These are phyloP conservation scores for Polypedilum vanderplanki DNA, from an alignment of 1,140 invertebrate species.

Conservation along the genomic window DNA sequence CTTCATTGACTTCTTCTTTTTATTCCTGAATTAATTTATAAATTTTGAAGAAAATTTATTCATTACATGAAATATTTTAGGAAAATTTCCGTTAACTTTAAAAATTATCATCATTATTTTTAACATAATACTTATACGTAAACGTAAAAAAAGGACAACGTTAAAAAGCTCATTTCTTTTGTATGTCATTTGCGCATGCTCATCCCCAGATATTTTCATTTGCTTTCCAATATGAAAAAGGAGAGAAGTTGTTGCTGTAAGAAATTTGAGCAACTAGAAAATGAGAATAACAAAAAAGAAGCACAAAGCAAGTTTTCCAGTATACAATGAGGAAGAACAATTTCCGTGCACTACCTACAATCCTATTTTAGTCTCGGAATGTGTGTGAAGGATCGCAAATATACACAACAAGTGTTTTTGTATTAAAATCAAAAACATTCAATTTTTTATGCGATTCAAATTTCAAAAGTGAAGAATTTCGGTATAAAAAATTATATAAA, in stretches of 20 bases:
- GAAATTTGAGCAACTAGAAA: not conserved
- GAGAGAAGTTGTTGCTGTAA: not conserved
- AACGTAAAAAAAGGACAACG: no score
- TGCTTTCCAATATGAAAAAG: no score
- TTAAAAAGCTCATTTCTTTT: no score
- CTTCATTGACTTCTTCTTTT: no score
- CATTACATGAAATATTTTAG: no score
- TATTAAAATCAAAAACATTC: not conserved
- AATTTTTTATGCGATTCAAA: not conserved
- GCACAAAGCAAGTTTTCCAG: not conserved
- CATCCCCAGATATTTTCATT: no score
- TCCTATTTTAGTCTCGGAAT: slow-evolving; percentile 10
- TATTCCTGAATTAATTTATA: no score
- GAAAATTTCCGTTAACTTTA: no score
- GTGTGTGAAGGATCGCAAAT: slow-evolving; percentile 19
- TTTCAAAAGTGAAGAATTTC: not conserved
- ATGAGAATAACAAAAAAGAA: not conserved
- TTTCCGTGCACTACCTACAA: slow-evolving; percentile 16
- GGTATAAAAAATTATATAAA: not conserved
- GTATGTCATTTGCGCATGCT: no score
- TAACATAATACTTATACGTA: no score
- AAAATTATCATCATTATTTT: no score
- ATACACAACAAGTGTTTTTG: slow-evolving; percentile 28
- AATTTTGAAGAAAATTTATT: no score
- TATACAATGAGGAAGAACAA: slow-evolving; percentile 15